Base-by-base conservation (phyloP, 2,888 invertebrate genomes). In the Yponomeuta evonymella region DNA sequence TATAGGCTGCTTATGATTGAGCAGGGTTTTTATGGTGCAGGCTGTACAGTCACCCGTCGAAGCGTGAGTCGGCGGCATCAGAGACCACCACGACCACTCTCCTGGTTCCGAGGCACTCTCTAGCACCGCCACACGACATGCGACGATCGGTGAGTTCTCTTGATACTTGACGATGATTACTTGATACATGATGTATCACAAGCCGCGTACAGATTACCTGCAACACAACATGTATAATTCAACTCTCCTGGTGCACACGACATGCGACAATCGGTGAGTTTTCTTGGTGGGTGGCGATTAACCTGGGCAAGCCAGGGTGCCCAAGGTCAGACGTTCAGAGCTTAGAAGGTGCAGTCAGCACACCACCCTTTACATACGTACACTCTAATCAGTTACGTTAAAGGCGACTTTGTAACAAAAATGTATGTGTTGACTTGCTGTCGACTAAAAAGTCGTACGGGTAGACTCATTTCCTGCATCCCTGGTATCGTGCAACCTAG, bases 71-170 rank as follows among this genome's bases (percentile, higher is more conserved):
- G 5, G 95, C 95, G 74, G 94, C 95, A 23, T 96, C 96, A 71
- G 96, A 96, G 86, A 94, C 95, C 71, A 96, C 96, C 63, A 96
- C 96, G 72, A 96, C 96, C 15, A 96, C 96, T 6, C 91, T 96
- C 75, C 93, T 96, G 75, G 89, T 90, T 71, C 90, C 90, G 15
- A 78, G 92, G 72, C 86, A 85, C 62, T 92, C 92, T 6, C 85
- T 92, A 15, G 89, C 88, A 5, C 89, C 92, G 11, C 88, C 86
- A 70, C 81, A 83, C 71, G 90, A 90, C 73, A 83, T 83, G 69
- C 81, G 86, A 74, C 90, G 91, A 74, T 84, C 88, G 77, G 90
- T 90, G 79, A 89, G 90, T 85, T 70, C 11, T 36, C 10, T 48
- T 67, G 12, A 4, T 62, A 62, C 62, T 3, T 36, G 36, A 36